Evolutionary conservation across 2,797 vertebrate species (phyloP).

Genomic region (Sylvilagus floridanus): DNA sequence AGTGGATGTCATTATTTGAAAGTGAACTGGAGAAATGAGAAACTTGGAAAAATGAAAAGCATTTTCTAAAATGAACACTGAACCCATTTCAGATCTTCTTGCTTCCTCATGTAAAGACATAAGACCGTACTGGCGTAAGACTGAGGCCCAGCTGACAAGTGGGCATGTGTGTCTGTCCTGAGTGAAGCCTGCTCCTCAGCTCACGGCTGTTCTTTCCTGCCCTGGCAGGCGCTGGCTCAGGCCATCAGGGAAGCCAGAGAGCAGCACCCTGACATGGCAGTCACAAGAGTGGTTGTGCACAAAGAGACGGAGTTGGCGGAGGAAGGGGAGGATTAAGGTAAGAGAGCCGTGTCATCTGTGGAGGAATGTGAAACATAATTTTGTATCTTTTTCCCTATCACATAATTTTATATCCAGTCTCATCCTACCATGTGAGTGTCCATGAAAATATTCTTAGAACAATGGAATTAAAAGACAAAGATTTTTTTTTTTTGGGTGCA

Average conservation of each 20-base stretch:
- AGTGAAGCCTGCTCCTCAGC: neutral
- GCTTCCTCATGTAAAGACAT: neutral
- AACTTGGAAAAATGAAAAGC: neutral
- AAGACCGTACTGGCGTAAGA: neutral
- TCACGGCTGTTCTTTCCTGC: neutral
- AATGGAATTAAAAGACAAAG: too few species aligned
- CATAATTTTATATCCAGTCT: accelerated
- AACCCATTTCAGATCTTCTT: neutral
- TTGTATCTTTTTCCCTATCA: too few species aligned
- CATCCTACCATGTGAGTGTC: neutral
- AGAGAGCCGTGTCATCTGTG: conserved; percentile 14
- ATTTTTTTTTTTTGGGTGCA: too few species aligned
- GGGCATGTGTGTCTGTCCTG: accelerated
- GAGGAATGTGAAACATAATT: too few species aligned
- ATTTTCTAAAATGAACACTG: neutral
- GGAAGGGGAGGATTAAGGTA: conserved; percentile 92
- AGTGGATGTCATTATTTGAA: neutral
- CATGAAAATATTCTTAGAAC: too few species aligned
- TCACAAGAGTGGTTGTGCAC: conserved; percentile 99
- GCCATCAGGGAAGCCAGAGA: conserved; percentile 99
- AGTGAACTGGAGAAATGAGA: neutral
- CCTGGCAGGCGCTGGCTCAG: conserved; percentile 95
- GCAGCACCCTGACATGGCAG: conserved; percentile 99
- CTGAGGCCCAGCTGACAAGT: accelerated
- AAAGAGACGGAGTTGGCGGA: conserved; percentile 99